These are phyloP conservation scores for Venustoraphidia nigricollis DNA, from an alignment of 2,888 invertebrate genomes.

Conservation along the genomic window DNA sequence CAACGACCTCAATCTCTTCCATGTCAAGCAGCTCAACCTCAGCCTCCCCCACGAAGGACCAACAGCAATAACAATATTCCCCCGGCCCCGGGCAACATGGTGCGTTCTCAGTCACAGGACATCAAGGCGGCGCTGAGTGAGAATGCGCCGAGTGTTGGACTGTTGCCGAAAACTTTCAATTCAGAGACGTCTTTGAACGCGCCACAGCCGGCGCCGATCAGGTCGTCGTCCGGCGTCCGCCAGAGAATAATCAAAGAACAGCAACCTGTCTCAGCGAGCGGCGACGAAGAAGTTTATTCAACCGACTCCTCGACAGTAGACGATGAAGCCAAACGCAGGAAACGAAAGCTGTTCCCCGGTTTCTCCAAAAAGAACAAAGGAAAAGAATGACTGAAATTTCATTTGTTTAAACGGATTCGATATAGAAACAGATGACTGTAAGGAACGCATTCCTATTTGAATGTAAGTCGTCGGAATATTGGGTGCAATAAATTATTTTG, in stretches of 20 bases:
- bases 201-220: conserved; percentile 10
- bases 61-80: conserved; percentile 23
- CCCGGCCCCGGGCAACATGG: conserved; percentile 19
- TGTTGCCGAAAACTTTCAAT: conserved; percentile 27
- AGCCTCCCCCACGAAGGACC: conserved; percentile 18
- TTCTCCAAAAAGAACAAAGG: conserved; percentile 44
- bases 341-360: conserved; percentile 43
- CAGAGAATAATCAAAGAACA: conserved; percentile 18
- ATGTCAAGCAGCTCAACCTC: conserved; percentile 5
- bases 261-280: conserved; percentile 23
- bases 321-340: conserved; percentile 41
- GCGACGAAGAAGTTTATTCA: conserved; percentile 50
- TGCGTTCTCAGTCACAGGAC: conserved; percentile 36
- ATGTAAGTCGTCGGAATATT: no score
- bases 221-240: conserved; percentile 8
- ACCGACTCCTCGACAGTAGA: conserved; percentile 56
- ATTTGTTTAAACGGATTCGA: not conserved
- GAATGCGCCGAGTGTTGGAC: conserved; percentile 4
- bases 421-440: no score
- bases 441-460: no score
- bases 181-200: conserved; percentile 32
- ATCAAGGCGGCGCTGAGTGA: conserved; percentile 21
- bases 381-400: conserved; percentile 10
- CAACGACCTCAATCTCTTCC: conserved; percentile 6
- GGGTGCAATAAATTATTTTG: no score